A percentile compares a stretch with the other conserved stretches of the same genome.
Evolutionary conservation across 1,140 invertebrate species (phyloP).

Genomic region (Chelonus insularis): DNA sequence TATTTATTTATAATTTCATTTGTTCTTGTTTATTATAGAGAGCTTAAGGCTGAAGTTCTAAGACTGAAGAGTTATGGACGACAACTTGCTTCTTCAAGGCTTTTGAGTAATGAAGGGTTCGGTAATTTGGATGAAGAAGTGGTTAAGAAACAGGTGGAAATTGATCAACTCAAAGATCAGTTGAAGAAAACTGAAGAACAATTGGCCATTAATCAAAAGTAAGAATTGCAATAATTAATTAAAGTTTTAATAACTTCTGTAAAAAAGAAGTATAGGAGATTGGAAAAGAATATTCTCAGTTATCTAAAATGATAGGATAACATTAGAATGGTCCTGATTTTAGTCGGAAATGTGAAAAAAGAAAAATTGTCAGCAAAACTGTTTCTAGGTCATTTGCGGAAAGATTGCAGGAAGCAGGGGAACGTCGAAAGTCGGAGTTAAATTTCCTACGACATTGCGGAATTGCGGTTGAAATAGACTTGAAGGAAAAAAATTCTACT

Average conservation of each 20-base stretch:
- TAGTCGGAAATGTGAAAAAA: background rate
- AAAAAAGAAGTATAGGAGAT: too few relatives aligned
- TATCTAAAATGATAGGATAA: background rate
- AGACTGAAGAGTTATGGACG: constrained; percentile 65
- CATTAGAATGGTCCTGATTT: background rate
- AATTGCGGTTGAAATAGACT: constrained; percentile 60
- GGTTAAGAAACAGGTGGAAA: constrained; percentile 64
- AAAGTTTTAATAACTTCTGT: too few relatives aligned
- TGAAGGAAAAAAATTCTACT: constrained; percentile 47
- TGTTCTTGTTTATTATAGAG: constrained; percentile 45
- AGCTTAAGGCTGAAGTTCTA: constrained; percentile 71
- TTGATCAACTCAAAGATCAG: constrained; percentile 62
- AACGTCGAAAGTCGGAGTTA: constrained; percentile 62
- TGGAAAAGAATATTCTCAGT: too few relatives aligned
- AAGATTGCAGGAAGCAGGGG: constrained; percentile 64
- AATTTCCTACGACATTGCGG: constrained; percentile 60
- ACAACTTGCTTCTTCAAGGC: constrained; percentile 48
- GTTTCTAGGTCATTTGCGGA: constrained; percentile 52
- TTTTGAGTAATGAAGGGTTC: constrained; percentile 42
- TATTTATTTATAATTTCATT: constrained; percentile 1
- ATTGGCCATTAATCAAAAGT: constrained; percentile 48
- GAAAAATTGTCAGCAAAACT: constrained; percentile 18
- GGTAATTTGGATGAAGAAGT: constrained; percentile 56
- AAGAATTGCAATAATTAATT: too few relatives aligned
- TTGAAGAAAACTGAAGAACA: constrained; percentile 65